These are phyloP conservation scores for Tetramorium bicarinatum DNA, from an alignment of 2,888 invertebrate species.

Conservation along the genomic window DNA sequence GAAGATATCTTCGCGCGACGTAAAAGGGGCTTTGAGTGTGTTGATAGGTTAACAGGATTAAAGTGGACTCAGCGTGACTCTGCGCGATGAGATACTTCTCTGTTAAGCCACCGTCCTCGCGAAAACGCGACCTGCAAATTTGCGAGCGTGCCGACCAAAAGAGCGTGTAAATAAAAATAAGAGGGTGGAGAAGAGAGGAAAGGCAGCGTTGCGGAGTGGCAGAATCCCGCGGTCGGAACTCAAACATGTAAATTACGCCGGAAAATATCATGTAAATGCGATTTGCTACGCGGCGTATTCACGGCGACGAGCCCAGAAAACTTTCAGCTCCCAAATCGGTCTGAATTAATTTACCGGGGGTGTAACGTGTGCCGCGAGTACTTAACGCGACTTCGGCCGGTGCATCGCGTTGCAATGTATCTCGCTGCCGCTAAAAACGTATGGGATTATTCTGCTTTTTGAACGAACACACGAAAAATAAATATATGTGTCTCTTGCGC, in stretches of 20 bases:
- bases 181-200: slow-evolving; percentile 36
- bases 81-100: slow-evolving; percentile 68
- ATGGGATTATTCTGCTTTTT: slow-evolving; percentile 33
- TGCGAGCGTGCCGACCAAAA: slow-evolving; percentile 52
- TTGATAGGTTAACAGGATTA: slow-evolving; percentile 78
- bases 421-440: slow-evolving; percentile 14
- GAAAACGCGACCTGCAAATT: slow-evolving; percentile 64
- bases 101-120: slow-evolving; percentile 64
- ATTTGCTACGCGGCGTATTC: slow-evolving; percentile 40
- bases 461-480: slow-evolving; percentile 13
- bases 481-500: slow-evolving; percentile 1
- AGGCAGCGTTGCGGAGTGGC: slow-evolving; percentile 59
- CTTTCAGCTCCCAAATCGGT: slow-evolving; percentile 43
- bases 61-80: slow-evolving; percentile 71
- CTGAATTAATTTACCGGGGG: slow-evolving; percentile 43
- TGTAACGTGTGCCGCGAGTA: slow-evolving; percentile 38
- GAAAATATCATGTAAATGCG: slow-evolving; percentile 57
- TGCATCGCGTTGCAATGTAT: slow-evolving; percentile 16
- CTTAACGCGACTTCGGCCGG: slow-evolving; percentile 42
- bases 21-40: slow-evolving; percentile 74
- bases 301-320: slow-evolving; percentile 42
- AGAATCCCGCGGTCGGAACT: slow-evolving; percentile 58
- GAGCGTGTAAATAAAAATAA: slow-evolving; percentile 55
- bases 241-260: slow-evolving; percentile 54
- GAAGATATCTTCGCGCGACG: slow-evolving; percentile 72